phyloP scores from a whole-genome alignment of 2,113 vertebrate genomes.

The Pteronura brasiliensis region DNA sequence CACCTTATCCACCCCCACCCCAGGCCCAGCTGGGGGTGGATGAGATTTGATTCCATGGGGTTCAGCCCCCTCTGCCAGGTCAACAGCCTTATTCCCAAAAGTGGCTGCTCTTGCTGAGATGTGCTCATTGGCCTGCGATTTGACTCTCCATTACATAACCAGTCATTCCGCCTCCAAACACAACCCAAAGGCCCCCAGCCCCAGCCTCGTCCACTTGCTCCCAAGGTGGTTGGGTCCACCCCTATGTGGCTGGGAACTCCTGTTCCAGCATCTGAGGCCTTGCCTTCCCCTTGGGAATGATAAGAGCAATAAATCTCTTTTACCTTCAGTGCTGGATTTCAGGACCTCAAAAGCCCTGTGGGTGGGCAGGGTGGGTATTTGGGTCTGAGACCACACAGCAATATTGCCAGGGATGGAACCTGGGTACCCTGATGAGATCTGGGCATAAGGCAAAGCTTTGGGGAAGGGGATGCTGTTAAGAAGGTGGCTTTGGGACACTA shows the following conservation, averaged over 20 bases:
- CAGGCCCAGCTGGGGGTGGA: not conserved
- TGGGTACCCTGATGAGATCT: not conserved
- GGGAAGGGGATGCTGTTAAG: not conserved
- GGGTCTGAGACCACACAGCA: not conserved
- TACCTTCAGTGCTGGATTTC: not conserved
- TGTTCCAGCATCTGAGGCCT: not conserved
- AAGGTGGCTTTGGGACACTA: not conserved
- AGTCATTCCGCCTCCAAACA: slow-evolving; percentile 35
- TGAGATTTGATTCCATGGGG: slow-evolving; percentile 29
- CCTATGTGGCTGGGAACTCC: not conserved
- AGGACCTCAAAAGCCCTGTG: not conserved
- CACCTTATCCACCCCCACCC: not conserved
- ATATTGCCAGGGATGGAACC: not conserved
- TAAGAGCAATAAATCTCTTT: not conserved
- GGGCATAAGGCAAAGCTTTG: not conserved
- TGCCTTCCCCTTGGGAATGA: not conserved
- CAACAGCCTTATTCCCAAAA: slow-evolving; percentile 25
- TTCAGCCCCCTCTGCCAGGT: not conserved
- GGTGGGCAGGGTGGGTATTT: not conserved
- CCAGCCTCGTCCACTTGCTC: not conserved
- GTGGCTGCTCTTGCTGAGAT: not conserved
- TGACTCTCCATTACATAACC: slow-evolving; percentile 36
- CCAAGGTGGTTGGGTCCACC: not conserved
- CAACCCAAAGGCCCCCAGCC: not conserved
- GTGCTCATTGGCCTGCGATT: not conserved